phyloP scores from a whole-genome alignment of 2,888 invertebrate species.

The Ophion costatus region DNA sequence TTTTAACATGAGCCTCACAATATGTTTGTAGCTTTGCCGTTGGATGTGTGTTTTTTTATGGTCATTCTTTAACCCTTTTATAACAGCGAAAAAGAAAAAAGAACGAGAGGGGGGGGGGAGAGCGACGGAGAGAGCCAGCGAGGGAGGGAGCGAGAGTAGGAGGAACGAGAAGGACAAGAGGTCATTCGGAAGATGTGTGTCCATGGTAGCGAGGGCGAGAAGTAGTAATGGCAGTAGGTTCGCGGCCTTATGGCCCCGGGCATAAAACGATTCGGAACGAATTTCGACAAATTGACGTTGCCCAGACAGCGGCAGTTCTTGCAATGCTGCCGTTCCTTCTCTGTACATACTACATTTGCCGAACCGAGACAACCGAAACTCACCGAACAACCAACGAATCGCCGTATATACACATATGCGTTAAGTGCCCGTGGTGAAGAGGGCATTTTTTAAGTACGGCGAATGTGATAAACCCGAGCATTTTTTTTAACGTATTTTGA shows the following conservation, averaged over 20 bases:
- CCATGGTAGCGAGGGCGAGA: constrained; percentile 79
- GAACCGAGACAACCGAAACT: constrained; percentile 4
- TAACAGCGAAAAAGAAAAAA: neutral
- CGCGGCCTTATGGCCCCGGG: constrained; percentile 74
- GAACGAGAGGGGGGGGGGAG: neutral
- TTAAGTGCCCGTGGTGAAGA: neutral
- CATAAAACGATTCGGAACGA: constrained; percentile 84
- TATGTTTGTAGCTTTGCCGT: constrained; percentile 13
- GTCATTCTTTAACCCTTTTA: neutral
- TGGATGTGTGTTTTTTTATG: constrained; percentile 9
- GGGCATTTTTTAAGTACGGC: neutral
- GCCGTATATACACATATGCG: neutral
- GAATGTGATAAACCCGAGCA: neutral
- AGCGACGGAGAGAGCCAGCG: constrained; percentile 28
- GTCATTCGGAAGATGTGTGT: constrained; percentile 75
- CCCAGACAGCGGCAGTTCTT: constrained; percentile 67
- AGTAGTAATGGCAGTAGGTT: constrained; percentile 68
- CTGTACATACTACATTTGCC: constrained; percentile 22
- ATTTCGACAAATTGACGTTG: constrained; percentile 84
- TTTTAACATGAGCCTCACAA: neutral
- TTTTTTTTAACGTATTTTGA: too few species aligned
- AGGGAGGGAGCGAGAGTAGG: constrained; percentile 11
- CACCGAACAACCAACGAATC: constrained; percentile 8
- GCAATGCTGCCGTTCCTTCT: constrained; percentile 70
- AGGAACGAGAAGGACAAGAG: constrained; percentile 30